Conservation (phyloP, 2,888 invertebrate species). For the Rhagium mordax region DNA sequence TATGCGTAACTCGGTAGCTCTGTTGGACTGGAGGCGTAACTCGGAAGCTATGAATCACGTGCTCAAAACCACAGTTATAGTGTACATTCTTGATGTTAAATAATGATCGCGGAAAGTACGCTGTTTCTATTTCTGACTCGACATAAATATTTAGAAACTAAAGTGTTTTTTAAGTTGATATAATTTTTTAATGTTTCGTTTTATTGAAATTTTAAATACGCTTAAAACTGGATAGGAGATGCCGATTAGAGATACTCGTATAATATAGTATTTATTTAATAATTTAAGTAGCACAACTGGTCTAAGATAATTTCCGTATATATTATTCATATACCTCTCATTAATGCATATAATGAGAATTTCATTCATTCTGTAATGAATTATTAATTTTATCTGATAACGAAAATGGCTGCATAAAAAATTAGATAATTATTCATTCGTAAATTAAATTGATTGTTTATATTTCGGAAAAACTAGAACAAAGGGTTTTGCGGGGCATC, state of each 20-base stretch:
- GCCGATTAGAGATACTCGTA: background rate
- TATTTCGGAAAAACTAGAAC: no score
- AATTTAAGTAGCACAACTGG: background rate
- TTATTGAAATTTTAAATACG: background rate
- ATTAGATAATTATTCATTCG: no score
- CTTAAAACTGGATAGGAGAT: background rate
- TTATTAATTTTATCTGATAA: no score
- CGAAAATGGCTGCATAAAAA: no score
- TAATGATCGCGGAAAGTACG: slow-evolving; percentile 1
- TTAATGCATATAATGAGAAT: background rate
- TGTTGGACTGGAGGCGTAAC: slow-evolving; percentile 46
- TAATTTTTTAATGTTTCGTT: background rate
- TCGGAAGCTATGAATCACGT: slow-evolving; percentile 47
- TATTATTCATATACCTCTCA: background rate
- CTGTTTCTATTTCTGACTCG: no score
- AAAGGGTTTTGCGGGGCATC: no score
- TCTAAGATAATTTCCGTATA: background rate
- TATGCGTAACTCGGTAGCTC: slow-evolving; percentile 45
- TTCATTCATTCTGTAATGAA: background rate
- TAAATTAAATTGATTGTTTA: no score
- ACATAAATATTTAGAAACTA: no score
- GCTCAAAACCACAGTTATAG: slow-evolving; percentile 41
- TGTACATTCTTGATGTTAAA: slow-evolving; percentile 13
- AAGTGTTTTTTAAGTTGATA: no score
- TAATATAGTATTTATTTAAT: background rate